A percentile compares a stretch with the other conserved stretches of the same genome.
These are phyloP conservation scores for Marcusenius ussheri DNA, from an alignment of 2,113 vertebrate genomes.

Conservation along the genomic window DNA sequence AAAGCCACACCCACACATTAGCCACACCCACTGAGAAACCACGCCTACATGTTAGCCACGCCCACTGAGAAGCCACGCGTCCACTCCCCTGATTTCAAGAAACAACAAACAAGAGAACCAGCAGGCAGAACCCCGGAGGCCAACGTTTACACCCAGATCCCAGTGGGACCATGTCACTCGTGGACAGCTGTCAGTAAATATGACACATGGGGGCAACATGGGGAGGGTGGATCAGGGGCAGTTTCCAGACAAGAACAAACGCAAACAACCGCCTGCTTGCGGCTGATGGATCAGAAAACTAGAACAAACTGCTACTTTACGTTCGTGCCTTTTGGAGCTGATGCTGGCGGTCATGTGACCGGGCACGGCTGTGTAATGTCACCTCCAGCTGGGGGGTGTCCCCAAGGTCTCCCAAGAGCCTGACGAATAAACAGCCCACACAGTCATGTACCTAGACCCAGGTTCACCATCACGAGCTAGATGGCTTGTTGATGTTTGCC, in stretches of 20 bases:
- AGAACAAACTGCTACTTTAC: background rate
- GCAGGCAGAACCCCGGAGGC: background rate
- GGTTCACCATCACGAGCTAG: background rate
- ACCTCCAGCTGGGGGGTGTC: background rate
- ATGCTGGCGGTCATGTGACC: background rate
- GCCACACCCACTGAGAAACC: background rate
- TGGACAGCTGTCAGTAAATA: conserved; percentile 7
- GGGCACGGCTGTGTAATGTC: background rate
- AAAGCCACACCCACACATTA: too few relatives aligned
- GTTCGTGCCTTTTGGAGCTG: background rate
- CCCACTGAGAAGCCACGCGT: background rate
- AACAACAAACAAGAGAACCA: background rate
- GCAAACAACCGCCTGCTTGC: background rate
- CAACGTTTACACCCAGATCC: conserved; percentile 6
- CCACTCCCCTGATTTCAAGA: background rate
- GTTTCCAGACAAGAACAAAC: background rate
- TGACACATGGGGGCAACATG: background rate
- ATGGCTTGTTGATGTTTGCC: background rate
- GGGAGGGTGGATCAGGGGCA: background rate
- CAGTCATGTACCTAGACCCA: background rate
- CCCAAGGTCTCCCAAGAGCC: background rate
- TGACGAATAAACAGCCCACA: background rate
- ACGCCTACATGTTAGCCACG: background rate
- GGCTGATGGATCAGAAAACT: background rate
- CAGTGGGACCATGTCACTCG: background rate